phyloP scores from a whole-genome alignment of 2,113 vertebrate species.

The Mellivora capensis region DNA sequence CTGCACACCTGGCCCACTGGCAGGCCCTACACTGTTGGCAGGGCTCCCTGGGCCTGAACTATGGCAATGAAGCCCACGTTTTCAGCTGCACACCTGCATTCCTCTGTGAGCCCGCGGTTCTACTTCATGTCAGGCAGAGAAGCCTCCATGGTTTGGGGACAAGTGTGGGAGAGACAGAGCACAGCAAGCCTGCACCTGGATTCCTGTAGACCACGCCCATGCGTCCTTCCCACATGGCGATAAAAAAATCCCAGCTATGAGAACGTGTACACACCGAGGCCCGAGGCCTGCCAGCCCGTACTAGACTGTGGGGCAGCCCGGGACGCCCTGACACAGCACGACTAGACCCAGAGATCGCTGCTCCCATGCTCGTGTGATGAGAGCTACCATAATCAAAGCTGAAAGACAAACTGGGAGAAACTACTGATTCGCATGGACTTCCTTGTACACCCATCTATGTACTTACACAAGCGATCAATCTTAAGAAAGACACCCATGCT shows the following conservation, averaged over 20 bases:
- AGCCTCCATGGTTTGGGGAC: background rate
- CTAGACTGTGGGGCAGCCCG: background rate
- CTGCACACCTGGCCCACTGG: fast-evolving
- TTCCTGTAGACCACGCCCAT: background rate
- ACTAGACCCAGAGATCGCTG: background rate
- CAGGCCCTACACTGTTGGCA: background rate
- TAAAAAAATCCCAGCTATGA: background rate
- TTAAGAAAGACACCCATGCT: background rate
- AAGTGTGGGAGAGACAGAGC: background rate
- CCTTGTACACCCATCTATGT: background rate
- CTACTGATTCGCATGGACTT: background rate
- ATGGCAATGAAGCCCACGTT: fast-evolving
- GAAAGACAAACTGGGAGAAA: background rate
- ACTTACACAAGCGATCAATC: background rate
- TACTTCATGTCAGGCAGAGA: background rate
- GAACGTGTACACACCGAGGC: fast-evolving
- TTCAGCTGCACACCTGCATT: background rate
- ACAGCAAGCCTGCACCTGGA: background rate
- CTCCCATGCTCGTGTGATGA: background rate
- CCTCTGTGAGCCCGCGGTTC: background rate
- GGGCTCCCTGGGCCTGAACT: background rate
- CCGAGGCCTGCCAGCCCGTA: background rate
- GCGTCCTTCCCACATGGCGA: fast-evolving
- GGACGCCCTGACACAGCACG: background rate
- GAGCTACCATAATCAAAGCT: background rate